These are phyloP conservation scores for Orthonyx spaldingii DNA, from an alignment of 2,113 vertebrate species.

Conservation along the genomic window DNA sequence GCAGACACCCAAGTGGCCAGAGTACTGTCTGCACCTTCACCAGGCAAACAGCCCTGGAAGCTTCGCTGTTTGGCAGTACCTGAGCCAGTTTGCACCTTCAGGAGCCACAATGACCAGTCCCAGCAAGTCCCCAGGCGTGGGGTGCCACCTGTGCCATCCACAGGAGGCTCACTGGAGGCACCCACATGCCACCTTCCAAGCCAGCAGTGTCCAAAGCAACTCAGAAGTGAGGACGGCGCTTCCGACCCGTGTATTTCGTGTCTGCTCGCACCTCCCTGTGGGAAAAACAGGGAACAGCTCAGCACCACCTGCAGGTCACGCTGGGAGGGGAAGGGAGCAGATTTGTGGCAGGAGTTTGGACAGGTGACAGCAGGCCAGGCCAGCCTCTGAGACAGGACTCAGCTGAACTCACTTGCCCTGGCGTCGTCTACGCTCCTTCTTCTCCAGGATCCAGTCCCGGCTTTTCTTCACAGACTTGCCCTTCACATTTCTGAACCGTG, in stretches of 20 bases:
- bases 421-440: constrained; percentile 87
- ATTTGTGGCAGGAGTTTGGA: neutral
- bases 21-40: neutral
- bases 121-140: neutral
- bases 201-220: neutral
- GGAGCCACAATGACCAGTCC: neutral
- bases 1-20: neutral
- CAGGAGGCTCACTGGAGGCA: neutral
- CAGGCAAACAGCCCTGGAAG: neutral
- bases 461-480: constrained; percentile 84
- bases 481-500: constrained; percentile 73
- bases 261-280: constrained; percentile 87
- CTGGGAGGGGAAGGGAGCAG: neutral
- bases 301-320: neutral
- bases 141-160: neutral
- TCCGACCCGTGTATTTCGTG: constrained; percentile 88
- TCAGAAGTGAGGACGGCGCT: constrained; percentile 85
- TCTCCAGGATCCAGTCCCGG: constrained; percentile 91
- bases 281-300: neutral
- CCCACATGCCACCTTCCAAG: neutral
- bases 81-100: neutral
- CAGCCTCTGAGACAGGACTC: neutral
- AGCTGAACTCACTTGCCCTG: constrained; percentile 84
- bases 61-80: neutral
- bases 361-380: neutral